Evolutionary conservation across 2,888 invertebrate species (phyloP).

Genomic region (Sinelater perroti): DNA sequence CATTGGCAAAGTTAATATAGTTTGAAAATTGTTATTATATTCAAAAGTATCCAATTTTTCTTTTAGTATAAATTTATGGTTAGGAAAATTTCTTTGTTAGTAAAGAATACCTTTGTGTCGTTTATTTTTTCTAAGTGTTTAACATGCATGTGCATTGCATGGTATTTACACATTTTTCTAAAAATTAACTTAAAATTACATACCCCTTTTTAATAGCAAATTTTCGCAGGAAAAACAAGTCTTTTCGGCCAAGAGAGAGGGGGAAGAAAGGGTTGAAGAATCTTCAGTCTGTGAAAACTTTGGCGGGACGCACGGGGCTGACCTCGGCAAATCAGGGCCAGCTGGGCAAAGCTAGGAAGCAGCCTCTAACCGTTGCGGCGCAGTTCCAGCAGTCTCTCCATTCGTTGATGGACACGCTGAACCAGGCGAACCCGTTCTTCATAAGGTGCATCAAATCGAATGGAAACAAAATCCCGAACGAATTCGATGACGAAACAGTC

Average conservation of each 20-base stretch:
- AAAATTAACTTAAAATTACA: neutral
- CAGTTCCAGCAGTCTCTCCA: slow-evolving; percentile 95
- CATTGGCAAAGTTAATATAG: no score
- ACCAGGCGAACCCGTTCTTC: slow-evolving; percentile 87
- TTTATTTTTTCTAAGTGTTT: slow-evolving; percentile 3
- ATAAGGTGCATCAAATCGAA: slow-evolving; percentile 96
- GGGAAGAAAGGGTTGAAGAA: slow-evolving; percentile 90
- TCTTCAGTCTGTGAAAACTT: slow-evolving; percentile 89
- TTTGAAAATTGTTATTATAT: no score
- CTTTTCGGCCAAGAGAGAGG: slow-evolving; percentile 86
- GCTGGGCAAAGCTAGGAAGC: slow-evolving; percentile 76
- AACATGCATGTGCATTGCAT: slow-evolving; percentile 29
- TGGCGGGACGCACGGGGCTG: slow-evolving; percentile 79
- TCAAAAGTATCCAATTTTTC: no score
- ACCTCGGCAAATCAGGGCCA: slow-evolving; percentile 64
- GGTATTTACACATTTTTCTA: slow-evolving; percentile 1
- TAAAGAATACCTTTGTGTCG: neutral
- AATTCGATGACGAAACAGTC: slow-evolving; percentile 93
- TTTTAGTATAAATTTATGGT: no score
- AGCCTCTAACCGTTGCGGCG: slow-evolving; percentile 91
- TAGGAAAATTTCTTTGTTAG: no score
- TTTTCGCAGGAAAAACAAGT: slow-evolving; percentile 92
- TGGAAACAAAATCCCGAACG: slow-evolving; percentile 89
- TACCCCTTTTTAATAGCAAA: neutral
- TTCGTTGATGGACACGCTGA: slow-evolving; percentile 91